These are phyloP conservation scores for Drosophila nigrodunni DNA, from an alignment of 1,140 invertebrate genomes.

Conservation along the genomic window DNA sequence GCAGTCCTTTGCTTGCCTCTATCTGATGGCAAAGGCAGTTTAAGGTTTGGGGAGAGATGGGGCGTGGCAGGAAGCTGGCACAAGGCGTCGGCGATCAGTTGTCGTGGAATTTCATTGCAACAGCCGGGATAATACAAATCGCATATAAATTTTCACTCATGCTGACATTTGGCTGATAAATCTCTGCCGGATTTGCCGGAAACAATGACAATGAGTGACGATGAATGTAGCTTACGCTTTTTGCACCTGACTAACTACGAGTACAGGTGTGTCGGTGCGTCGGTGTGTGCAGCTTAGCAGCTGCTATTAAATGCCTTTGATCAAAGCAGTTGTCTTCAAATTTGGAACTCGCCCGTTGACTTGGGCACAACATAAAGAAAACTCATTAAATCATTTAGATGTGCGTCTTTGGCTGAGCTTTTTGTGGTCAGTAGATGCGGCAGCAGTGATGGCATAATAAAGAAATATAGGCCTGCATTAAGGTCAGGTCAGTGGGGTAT, in stretches of 20 bases:
- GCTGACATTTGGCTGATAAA: constrained; percentile 80
- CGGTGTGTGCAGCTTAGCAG: constrained; percentile 32
- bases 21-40: constrained; percentile 35
- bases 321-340: constrained; percentile 38
- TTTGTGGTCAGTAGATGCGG: neutral
- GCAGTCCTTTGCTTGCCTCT: constrained; percentile 50
- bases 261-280: neutral
- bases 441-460: constrained; percentile 5
- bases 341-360: constrained; percentile 28
- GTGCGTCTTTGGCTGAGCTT: constrained; percentile 1
- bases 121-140: constrained; percentile 34
- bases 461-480: constrained; percentile 65
- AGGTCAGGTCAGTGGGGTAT: constrained; percentile 42
- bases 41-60: neutral
- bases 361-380: constrained; percentile 59
- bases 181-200: constrained; percentile 68
- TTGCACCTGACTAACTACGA: constrained; percentile 26
- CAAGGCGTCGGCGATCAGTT: constrained; percentile 53
- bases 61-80: constrained; percentile 45
- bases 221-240: constrained; percentile 14
- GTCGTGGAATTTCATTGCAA: constrained; percentile 46
- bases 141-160: constrained; percentile 73
- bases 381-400: constrained; percentile 75
- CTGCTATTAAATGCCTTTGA: constrained; percentile 70
- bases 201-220: constrained; percentile 56